Conservation (phyloP, 1,140 invertebrate genomes). For the Bombus polaris region DNA sequence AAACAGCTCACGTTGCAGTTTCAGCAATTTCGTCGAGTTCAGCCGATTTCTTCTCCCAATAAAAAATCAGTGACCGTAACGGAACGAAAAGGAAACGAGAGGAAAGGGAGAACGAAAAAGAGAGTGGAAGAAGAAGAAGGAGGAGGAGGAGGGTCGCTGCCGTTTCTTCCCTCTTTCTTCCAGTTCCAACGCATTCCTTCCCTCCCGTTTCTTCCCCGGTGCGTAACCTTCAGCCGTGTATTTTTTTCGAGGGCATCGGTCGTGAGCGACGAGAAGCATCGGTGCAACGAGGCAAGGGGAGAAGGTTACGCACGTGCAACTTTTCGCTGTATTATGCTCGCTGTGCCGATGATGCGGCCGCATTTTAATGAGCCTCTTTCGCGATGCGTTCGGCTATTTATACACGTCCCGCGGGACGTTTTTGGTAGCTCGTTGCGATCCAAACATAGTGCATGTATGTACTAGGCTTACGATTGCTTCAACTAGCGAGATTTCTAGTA, state of each 20-base stretch:
- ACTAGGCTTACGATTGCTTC: background rate
- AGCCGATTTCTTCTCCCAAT: background rate
- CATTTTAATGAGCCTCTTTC: constrained; percentile 23
- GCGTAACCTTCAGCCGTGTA: constrained; percentile 56
- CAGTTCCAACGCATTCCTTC: constrained; percentile 56
- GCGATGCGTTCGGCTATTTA: constrained; percentile 19
- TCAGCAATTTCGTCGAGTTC: background rate
- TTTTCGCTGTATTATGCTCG: constrained; percentile 25
- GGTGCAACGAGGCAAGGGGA: background rate
- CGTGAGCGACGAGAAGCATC: constrained; percentile 1
- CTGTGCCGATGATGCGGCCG: constrained; percentile 17
- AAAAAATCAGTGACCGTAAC: background rate
- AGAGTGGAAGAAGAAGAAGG: background rate
- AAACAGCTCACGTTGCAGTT: background rate
- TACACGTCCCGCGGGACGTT: background rate
- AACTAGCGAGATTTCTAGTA: no score
- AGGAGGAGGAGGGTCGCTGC: background rate
- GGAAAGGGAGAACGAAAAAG: background rate
- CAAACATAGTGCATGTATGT: background rate
- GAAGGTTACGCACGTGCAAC: constrained; percentile 40
- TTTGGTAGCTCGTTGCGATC: background rate
- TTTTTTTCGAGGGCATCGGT: constrained; percentile 42
- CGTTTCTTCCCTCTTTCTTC: constrained; percentile 33
- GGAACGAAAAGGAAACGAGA: background rate
- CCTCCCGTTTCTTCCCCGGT: constrained; percentile 39